A percentile compares a stretch with the other conserved stretches of the same genome.
Conservation (phyloP, 2,888 invertebrate species). For the Homarus gammarus region DNA sequence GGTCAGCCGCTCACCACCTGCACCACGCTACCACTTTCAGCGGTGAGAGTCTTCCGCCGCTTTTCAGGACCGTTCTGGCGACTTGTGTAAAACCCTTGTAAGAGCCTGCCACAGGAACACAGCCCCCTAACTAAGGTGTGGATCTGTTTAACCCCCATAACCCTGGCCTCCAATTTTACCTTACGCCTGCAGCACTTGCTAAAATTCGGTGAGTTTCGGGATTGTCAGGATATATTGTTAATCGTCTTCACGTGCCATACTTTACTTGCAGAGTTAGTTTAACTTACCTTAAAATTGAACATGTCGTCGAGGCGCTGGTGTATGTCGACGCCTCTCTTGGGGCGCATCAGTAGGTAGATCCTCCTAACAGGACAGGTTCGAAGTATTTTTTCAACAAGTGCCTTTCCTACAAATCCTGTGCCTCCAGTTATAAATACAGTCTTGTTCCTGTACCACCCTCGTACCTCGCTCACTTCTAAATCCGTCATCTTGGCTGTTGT, state of each 20-base stretch:
- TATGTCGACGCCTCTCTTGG: slow-evolving; percentile 85
- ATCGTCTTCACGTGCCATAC: no score
- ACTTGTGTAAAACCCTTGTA: no score
- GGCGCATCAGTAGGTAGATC: slow-evolving; percentile 88
- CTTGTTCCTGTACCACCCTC: slow-evolving; percentile 85
- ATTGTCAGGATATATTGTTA: no score
- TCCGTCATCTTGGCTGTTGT: slow-evolving; percentile 38
- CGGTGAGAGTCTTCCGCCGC: no score
- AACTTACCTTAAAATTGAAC: slow-evolving; percentile 89
- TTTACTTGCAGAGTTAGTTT: neutral
- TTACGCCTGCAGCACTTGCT: no score
- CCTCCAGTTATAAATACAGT: slow-evolving; percentile 90
- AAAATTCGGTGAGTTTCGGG: no score
- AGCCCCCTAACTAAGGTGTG: no score
- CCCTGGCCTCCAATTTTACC: no score
- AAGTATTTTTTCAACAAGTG: slow-evolving; percentile 91
- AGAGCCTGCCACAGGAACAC: neutral
- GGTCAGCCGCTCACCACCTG: neutral
- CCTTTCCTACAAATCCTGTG: slow-evolving; percentile 95
- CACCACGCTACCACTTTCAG: slow-evolving; percentile 7
- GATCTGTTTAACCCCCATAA: no score
- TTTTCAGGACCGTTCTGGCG: no score
- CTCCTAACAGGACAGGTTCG: slow-evolving; percentile 88
- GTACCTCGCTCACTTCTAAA: slow-evolving; percentile 79
- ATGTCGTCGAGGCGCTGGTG: slow-evolving; percentile 85